Evolutionary conservation across 2,888 invertebrate species (phyloP), one percentile per base, ranked within the genome.

Genomic region (Sinhomidia bicolor): DNA sequence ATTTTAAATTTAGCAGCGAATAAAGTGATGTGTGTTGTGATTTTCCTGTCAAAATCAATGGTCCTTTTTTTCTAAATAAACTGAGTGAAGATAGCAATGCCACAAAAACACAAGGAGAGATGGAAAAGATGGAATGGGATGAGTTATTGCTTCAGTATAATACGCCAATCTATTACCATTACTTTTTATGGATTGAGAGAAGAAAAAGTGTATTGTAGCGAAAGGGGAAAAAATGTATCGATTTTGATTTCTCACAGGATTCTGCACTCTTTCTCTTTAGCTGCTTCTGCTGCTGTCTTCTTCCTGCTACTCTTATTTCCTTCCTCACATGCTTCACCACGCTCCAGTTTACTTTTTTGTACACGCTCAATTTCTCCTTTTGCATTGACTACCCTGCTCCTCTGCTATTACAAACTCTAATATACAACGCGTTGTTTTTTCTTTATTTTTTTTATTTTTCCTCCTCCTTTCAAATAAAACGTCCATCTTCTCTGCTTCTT

Each of bases 1-100:
- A 36, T 60, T 60, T 60, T 60, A 60, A 60, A 26, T 9, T n/a
- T n/a, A 17, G 26, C 20, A 60, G 23, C 29, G 32, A 36, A 65
- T 26, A 68, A 20, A 82, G 23, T 60, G 60, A 82, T 82, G 29
- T 23, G 32, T 23, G 47, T 82, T 82, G 65, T 82, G 82, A 82
- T 54, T 82, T 71, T 29, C 14, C 51, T 60, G 82, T 68, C 82
- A 82, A 71, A 82, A 51, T 65, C 65, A 81, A 82, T 68, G 51
- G 9, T 20, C 68, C n/a, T n/a, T n/a, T n/a, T 68, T 82, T 41
- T 17, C 12, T 20, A n/a, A 23, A 14, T 51, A n/a, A 29, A 76
- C n/a, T 44, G 51, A 6, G 51, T 4, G 62, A 62, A 62, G 62
- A 62, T 62, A 29, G 29, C n/a, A n/a, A n/a, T n/a, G n/a, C n/a